Evolutionary conservation across 2,888 invertebrate genomes (phyloP), one percentile per base, ranked within the genome.

Genomic region (Allolobophora icterica): DNA sequence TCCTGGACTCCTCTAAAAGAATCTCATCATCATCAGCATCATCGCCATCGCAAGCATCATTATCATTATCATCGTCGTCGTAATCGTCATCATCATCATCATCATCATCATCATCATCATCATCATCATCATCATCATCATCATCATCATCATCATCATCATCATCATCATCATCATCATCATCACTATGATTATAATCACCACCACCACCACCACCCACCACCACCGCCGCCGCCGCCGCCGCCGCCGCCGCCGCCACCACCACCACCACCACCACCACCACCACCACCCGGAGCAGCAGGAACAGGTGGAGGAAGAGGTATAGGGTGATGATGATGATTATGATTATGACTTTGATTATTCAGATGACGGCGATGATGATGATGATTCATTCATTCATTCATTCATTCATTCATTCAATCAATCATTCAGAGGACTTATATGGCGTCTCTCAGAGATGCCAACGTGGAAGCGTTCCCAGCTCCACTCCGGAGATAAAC

Each of bases 141-240:
- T 71, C 71, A 71, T 71, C 71, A 71, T 71, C n/a, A 38, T 71
- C n/a, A 42, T 90, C 91, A 91, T 40, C 89, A 40, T 83, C 91
- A 90, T 91, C 91, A 84, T 91, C 91, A 90, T 91, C 91, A 90
- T 91, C 90, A 91, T 90, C 91, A 90, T 91, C 91, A 89, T 91
- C 91, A 45, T 91, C 91, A 91, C 89, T 89, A 89, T 91, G 89
- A 91, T 91, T 89, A 42, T 91, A 89, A 91, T 91, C 91, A 89
- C 58, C 89, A 52, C 90, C 89, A 89, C 45, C 91, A 89, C 90
- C 71, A 89, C 42, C 89, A 89, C n/a, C 45, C 84, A 35, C 11
- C 90, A 90, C 17, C 84, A 40, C 89, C 89, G n/a, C n/a, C n/a
- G n/a, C n/a, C n/a, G n/a, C n/a, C n/a, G n/a, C n/a, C n/a, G n/a